These are phyloP conservation scores for Leucophenga montana DNA, from an alignment of 2,888 invertebrate genomes.

Conservation along the genomic window DNA sequence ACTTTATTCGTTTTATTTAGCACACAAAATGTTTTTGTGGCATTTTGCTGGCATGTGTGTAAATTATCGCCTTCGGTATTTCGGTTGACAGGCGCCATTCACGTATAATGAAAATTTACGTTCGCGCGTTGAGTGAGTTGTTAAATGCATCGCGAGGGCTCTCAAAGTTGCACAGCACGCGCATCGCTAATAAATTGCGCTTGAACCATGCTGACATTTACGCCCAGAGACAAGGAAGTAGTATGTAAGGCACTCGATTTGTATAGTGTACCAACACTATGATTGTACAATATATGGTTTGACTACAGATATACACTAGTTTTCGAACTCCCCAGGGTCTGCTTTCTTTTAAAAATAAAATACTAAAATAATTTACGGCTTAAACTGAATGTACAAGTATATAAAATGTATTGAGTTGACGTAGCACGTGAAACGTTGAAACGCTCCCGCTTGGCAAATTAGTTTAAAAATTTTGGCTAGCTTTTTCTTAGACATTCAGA, in stretches of 20 bases:
- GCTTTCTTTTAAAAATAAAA: conserved; percentile 39
- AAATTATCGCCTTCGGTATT: not conserved
- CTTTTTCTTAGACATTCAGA: not conserved
- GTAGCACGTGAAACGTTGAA: conserved; percentile 50
- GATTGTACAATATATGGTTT: no score
- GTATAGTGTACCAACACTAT: no score
- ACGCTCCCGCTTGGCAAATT: conserved; percentile 66
- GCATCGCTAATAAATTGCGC: conserved; percentile 17
- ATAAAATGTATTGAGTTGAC: conserved; percentile 24
- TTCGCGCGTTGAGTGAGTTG: not conserved
- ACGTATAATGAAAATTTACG: conserved; percentile 16
- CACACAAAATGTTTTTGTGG: no score
- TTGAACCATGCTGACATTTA: conserved; percentile 17
- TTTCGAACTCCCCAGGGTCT: not conserved
- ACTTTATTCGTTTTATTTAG: no score
- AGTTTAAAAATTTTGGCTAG: conserved; percentile 56
- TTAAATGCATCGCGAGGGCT: no score
- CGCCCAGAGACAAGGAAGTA: not conserved
- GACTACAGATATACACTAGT: not conserved
- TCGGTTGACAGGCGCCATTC: not conserved
- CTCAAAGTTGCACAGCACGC: not conserved
- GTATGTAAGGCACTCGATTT: no score
- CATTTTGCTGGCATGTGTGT: not conserved
- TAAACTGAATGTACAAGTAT: conserved; percentile 11
- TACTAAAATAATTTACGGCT: conserved; percentile 63